Evolutionary conservation across 2,888 invertebrate species (phyloP).

Genomic region (Nymphalis urticae): DNA sequence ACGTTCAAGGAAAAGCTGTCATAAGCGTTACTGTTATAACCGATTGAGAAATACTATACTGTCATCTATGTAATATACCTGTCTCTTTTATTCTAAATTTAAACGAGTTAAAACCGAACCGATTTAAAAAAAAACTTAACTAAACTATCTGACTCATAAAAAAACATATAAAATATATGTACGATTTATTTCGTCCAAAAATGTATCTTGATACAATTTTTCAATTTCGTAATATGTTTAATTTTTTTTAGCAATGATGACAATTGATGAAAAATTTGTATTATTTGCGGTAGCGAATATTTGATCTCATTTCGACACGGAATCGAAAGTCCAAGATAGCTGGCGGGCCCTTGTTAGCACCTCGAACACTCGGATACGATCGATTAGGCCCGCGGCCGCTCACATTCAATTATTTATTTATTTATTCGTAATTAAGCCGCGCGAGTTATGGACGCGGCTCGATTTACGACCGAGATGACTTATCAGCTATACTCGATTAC

Average conservation of each 20-base stretch:
- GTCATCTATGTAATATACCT: background rate
- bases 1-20: slow-evolving; percentile 43
- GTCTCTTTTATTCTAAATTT: background rate
- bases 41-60: slow-evolving; percentile 18
- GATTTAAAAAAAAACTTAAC: no score
- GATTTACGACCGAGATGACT: slow-evolving; percentile 74
- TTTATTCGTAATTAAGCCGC: slow-evolving; percentile 81
- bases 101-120: background rate
- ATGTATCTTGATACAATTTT: no score
- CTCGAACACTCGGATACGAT: slow-evolving; percentile 66
- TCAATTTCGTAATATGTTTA: no score
- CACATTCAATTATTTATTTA: slow-evolving; percentile 83
- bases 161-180: no score
- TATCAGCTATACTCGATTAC: slow-evolving; percentile 56
- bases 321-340: slow-evolving; percentile 30
- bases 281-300: slow-evolving; percentile 32
- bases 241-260: no score
- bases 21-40: slow-evolving; percentile 9
- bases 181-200: no score
- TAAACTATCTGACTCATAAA: no score
- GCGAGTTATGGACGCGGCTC: slow-evolving; percentile 69
- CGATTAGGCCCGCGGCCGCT: slow-evolving; percentile 80
- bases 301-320: slow-evolving; percentile 35
- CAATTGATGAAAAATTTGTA: background rate
- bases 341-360: slow-evolving; percentile 72